Percentiles rank a stretch among this genome's conserved stretches.
phyloP scores from a whole-genome alignment of 2,113 vertebrate species.

The Chroicocephalus ridibundus region DNA sequence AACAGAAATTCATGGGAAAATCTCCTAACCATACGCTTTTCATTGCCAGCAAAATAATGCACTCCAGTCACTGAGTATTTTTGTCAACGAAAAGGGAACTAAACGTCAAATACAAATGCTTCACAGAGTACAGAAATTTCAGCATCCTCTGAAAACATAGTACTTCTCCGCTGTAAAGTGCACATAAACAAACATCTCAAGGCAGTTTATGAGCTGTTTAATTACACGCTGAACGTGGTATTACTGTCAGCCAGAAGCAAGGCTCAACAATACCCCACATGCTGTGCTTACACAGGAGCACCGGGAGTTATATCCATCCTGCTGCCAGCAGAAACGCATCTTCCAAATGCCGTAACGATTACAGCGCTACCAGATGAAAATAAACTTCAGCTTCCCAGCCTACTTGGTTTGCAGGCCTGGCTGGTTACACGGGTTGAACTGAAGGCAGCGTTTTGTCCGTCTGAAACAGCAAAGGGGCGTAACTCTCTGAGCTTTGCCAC shows the following conservation, averaged over 20 bases:
- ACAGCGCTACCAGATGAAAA: not conserved
- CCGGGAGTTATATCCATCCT: not conserved
- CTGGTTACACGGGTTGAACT: not conserved
- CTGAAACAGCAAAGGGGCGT: not conserved
- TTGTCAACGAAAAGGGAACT: not conserved
- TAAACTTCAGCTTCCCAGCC: not conserved
- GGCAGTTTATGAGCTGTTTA: conserved; percentile 59
- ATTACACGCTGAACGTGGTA: conserved; percentile 23
- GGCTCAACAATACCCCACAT: conserved; percentile 27
- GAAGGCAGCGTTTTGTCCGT: not conserved
- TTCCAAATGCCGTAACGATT: not conserved
- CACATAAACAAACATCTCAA: conserved; percentile 44
- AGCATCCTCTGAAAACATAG: not conserved
- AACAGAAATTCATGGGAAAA: not conserved
- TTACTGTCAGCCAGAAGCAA: conserved; percentile 2
- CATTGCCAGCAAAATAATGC: not conserved
- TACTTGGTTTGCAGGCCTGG: not conserved
- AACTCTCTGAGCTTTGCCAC: not conserved
- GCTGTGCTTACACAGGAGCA: conserved; percentile 43
- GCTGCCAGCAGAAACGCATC: conserved; percentile 3
- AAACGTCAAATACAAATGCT: not conserved
- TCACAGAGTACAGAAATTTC: not conserved
- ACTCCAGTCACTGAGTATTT: not conserved
- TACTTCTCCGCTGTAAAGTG: not conserved
- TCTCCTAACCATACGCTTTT: not conserved